These are phyloP conservation scores for Coracopsis vasa DNA, from an alignment of 2,113 vertebrate genomes.

Conservation along the genomic window DNA sequence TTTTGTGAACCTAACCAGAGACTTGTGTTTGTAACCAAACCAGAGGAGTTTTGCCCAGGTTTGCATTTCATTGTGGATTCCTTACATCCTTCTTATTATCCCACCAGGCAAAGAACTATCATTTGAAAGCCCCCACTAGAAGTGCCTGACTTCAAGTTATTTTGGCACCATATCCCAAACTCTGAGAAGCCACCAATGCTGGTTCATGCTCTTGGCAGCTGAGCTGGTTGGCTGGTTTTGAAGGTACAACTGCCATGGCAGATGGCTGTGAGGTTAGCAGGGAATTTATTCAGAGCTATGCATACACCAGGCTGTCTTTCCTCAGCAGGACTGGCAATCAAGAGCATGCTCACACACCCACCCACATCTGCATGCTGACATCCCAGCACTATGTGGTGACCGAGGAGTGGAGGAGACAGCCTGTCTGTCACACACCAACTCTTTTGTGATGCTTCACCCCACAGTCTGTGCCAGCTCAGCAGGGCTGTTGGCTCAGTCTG, in stretches of 20 bases:
- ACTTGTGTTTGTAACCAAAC: neutral
- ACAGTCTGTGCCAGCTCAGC: neutral
- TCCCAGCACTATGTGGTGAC: neutral
- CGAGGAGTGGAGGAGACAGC: neutral
- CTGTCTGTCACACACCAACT: conserved; percentile 30
- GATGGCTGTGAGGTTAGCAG: neutral
- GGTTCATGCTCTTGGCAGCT: neutral
- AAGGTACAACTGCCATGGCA: neutral
- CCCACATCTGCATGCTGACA: neutral
- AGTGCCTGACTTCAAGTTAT: neutral
- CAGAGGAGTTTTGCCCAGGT: neutral
- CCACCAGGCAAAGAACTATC: neutral
- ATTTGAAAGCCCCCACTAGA: neutral
- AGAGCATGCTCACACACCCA: neutral
- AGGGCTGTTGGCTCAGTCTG: neutral
- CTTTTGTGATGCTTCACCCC: neutral
- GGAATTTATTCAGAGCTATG: neutral
- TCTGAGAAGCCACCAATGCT: neutral
- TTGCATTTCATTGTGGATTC: neutral
- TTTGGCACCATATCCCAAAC: neutral
- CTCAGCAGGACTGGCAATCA: neutral
- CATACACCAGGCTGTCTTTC: neutral
- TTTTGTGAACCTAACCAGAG: neutral
- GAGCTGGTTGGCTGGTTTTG: neutral
- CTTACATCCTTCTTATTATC: neutral